Conservation (phyloP, 2,888 invertebrate species). For the Nephrocerus scutellatus region DNA sequence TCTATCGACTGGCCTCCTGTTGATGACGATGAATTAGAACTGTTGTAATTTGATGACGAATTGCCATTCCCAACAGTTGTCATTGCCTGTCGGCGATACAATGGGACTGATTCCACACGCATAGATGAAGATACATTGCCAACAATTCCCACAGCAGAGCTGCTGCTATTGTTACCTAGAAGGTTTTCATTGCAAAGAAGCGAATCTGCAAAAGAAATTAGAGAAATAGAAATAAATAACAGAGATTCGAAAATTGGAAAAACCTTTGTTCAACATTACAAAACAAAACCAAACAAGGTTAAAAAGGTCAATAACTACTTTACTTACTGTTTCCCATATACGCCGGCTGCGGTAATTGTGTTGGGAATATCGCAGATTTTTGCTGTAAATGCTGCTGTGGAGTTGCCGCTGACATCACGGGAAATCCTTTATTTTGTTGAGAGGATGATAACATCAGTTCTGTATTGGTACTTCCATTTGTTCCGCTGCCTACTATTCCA, state of each 20-base stretch:
- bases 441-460: too few species aligned
- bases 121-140: slow-evolving; percentile 22
- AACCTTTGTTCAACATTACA: slow-evolving; percentile 1
- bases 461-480: slow-evolving; percentile 15
- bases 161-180: slow-evolving; percentile 25
- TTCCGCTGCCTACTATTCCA: slow-evolving; percentile 37
- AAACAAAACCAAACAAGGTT: background rate
- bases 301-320: background rate
- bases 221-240: background rate
- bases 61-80: slow-evolving; percentile 36
- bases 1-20: slow-evolving; percentile 30
- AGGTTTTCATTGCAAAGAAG: slow-evolving; percentile 26
- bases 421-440: too few species aligned
- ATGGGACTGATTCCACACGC: slow-evolving; percentile 45
- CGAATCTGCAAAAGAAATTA: slow-evolving; percentile 16
- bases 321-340: slow-evolving; percentile 35
- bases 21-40: slow-evolving; percentile 26
- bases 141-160: slow-evolving; percentile 9
- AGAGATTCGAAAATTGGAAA: slow-evolving; percentile 8
- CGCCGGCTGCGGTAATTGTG: slow-evolving; percentile 10
- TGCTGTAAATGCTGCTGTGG: too few species aligned
- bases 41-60: slow-evolving; percentile 20
- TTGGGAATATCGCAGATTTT: background rate
- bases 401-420: too few species aligned
- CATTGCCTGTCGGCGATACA: slow-evolving; percentile 49